phyloP scores from a whole-genome alignment of 1,140 invertebrate species.

The Caenorhabditis briggsae region DNA sequence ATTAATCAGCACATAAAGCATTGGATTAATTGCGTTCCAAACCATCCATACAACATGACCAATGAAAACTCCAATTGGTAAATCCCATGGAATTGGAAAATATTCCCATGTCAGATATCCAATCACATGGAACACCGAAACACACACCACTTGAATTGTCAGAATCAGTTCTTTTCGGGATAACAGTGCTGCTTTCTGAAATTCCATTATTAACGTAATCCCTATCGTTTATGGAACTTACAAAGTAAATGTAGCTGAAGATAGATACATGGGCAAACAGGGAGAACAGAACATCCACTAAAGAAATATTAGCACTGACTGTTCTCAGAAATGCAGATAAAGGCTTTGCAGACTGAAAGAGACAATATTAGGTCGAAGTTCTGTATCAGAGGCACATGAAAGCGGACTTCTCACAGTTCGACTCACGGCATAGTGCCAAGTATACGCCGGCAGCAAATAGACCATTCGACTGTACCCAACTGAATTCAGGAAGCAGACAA shows the following conservation, averaged over 20 bases:
- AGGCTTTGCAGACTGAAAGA: constrained; percentile 22
- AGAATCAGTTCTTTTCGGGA: constrained; percentile 50
- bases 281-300: constrained; percentile 39
- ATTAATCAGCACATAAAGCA: constrained; percentile 53
- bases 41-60: constrained; percentile 59
- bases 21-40: constrained; percentile 58
- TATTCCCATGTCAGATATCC: constrained; percentile 57
- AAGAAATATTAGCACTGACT: constrained; percentile 20
- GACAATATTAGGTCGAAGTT: neutral
- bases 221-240: neutral
- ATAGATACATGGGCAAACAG: constrained; percentile 35
- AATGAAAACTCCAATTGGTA: constrained; percentile 48
- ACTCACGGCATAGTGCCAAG: constrained; percentile 58
- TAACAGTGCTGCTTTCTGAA: constrained; percentile 49
- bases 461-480: constrained; percentile 17
- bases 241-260: constrained; percentile 51
- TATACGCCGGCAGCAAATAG: constrained; percentile 50
- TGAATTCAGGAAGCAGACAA: constrained; percentile 18
- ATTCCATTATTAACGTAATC: neutral
- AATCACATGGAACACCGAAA: constrained; percentile 48
- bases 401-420: constrained; percentile 8
- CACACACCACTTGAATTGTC: constrained; percentile 39
- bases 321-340: constrained; percentile 17
- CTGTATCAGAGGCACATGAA: neutral
- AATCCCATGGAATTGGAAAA: constrained; percentile 30